Base-by-base conservation (phyloP, 2,113 vertebrate species). In the Trachemys scripta region DNA sequence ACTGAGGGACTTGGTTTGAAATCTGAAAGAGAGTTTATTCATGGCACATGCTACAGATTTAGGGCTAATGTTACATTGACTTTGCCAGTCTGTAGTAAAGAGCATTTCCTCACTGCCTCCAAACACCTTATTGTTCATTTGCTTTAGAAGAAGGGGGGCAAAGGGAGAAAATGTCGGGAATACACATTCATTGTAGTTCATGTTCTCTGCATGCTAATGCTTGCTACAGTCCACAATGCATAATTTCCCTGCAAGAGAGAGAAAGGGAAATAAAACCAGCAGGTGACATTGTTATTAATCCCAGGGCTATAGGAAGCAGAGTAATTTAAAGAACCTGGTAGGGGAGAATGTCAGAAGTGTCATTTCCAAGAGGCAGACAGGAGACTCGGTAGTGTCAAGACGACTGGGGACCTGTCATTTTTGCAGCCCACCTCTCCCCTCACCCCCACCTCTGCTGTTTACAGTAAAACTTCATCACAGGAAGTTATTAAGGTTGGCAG, bases 401-500 rank as follows among this genome's bases (percentile, higher is more conserved):
- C 45, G 82, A 59, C 49, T 1, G 4, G 42, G 65, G 6, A 38
- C 56, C 17, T 80, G 50, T 53, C 49, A 51, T 6, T 53, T 80
- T 22, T 20, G 79, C 78, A 59, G 1, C 57, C 17, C 9, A 72
- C 19, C 10, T 2, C 49, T 13, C 45, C 82, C 90, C 89, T 82
- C 5, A 11, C 90, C 47, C 1, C 94, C 80, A 85, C 49, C 86
- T 81, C 72, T 1, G 11, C 86, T 95, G 91, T 96, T 97, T 96
- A 94, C 91, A 94, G 94, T 95, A 96, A 97, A 96, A 90, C 94
- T 96, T 97, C 95, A 94, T 98, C 97, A 94, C 80, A 59, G 93
- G 85, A 94, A 90, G 93, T 95, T 84, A 93, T 97, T 98, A 97
- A 94, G 92, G 94, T 90, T 97, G 97, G 97, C 96, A 97, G 97